A percentile compares a stretch with the other conserved stretches of the same genome.
These are phyloP conservation scores for Pao palembangensis DNA, from an alignment of 2,113 vertebrate species.

Conservation along the genomic window DNA sequence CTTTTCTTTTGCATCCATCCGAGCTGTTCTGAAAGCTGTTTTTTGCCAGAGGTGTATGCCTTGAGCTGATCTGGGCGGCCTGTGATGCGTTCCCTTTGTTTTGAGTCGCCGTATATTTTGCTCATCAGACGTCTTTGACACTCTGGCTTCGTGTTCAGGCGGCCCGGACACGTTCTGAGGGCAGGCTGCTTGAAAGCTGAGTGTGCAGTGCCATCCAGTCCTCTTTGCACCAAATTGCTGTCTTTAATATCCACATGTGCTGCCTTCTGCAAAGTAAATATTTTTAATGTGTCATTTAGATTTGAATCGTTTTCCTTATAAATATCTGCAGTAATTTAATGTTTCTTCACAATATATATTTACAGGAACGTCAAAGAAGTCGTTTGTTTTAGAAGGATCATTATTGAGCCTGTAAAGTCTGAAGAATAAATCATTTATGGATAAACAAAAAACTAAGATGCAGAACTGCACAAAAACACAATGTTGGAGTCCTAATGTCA, in stretches of 20 bases:
- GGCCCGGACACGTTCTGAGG: not conserved
- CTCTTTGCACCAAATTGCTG: not conserved
- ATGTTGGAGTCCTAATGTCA: not conserved
- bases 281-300: slow-evolving; percentile 5
- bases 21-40: not conserved
- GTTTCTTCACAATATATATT: no score
- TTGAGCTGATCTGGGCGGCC: not conserved
- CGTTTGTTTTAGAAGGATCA: no score
- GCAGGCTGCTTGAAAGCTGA: not conserved
- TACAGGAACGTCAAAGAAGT: no score
- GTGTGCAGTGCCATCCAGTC: slow-evolving; percentile 14
- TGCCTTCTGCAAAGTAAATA: slow-evolving; percentile 36
- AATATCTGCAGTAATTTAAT: no score
- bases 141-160: not conserved
- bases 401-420: no score
- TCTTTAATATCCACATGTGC: not conserved
- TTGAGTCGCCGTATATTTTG: no score
- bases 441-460: no score
- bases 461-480: no score
- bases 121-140: no score
- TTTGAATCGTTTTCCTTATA: not conserved
- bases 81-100: no score
- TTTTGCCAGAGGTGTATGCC: not conserved
- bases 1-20: not conserved
- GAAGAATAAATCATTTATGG: no score